Base-by-base conservation (phyloP, 2,888 invertebrate species). In the Calameuta pallipes region DNA sequence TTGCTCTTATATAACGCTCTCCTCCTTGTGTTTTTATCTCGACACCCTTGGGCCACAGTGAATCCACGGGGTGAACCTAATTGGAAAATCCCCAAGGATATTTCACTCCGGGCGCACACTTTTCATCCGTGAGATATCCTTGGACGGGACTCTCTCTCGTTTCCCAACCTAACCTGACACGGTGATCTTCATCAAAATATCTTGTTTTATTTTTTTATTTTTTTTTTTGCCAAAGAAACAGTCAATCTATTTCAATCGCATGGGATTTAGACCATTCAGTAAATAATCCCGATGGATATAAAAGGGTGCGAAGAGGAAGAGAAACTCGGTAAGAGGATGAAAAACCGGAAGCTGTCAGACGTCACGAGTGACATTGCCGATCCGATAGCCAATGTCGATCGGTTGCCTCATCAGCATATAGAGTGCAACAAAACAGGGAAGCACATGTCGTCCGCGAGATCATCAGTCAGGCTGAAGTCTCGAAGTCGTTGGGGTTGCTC, bases 341-440 rank as follows among this genome's bases (percentile, higher is more conserved):
- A 41, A 41, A 41, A 41, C 41, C 41, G 41, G 41, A 41, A 41
- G 41, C 41, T 41, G 41, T 41, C 15, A 6, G 41, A 41, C 41
- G 6, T 15, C 41, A 15, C 41, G 41, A 41, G 41, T 41, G 41
- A 15, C 41, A 41, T 4, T 13, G 41, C 4, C 41, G 41, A 15
- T 41, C 41, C 41, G 41, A 41, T 41, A 41, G 70, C 30, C 70
- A 33, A 70, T 30, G 33, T 70, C 70, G 70, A 33, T 31, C 33
- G 75, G 74, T 74, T 79, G 82, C 87, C 78, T 89, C 89, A 90
- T 90, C 89, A 89, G 88, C 88, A 90, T 89, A 90, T 87, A 89
- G 86, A 88, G 86, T 87, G 86, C 87, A 88, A 83, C 85, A 83
- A 84, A 84, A 41, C 41, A 37, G 75, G 69, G 71, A 73, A 77